These are phyloP conservation scores for Ranitomeya imitator DNA, from an alignment of 2,113 vertebrate genomes.

Conservation along the genomic window DNA sequence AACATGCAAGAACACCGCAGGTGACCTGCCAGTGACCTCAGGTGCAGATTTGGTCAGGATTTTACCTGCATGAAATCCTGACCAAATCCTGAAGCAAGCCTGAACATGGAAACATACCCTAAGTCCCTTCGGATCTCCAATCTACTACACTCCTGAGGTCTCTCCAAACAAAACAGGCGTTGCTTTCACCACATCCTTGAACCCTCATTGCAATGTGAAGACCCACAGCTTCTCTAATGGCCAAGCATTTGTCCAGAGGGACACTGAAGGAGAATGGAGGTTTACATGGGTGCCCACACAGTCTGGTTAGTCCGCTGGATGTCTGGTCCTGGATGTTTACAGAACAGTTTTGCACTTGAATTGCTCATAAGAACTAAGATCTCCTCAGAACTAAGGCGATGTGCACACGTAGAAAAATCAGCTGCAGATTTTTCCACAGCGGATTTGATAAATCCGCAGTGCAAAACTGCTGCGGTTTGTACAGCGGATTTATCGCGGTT, in stretches of 20 bases:
- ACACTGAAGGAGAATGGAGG: conserved; percentile 83
- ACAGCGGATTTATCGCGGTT: no score
- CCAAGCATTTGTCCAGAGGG: conserved; percentile 88
- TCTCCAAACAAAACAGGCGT: conserved; percentile 77
- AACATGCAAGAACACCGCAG: no score
- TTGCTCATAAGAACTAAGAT: conserved; percentile 16
- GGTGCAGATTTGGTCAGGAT: no score
- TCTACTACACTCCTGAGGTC: conserved; percentile 61
- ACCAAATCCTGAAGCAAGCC: no score
- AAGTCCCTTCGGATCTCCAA: conserved; percentile 31
- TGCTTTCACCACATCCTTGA: conserved; percentile 91
- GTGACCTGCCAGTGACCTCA: no score
- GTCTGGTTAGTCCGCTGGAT: conserved; percentile 63
- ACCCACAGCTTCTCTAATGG: conserved; percentile 94
- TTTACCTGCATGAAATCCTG: no score
- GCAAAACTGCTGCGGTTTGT: no score
- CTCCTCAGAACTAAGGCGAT: background rate
- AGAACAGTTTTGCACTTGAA: conserved; percentile 59
- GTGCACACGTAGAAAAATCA: no score
- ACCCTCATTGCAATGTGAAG: conserved; percentile 84
- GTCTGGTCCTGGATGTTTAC: conserved; percentile 17
- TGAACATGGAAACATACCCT: no score
- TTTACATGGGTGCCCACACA: conserved; percentile 95
- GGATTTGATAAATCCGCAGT: no score
- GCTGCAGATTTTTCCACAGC: no score